These are phyloP conservation scores for Actinernus sp. DNA, from an alignment of 92 coral and sea anemone genomes.

Conservation along the genomic window DNA sequence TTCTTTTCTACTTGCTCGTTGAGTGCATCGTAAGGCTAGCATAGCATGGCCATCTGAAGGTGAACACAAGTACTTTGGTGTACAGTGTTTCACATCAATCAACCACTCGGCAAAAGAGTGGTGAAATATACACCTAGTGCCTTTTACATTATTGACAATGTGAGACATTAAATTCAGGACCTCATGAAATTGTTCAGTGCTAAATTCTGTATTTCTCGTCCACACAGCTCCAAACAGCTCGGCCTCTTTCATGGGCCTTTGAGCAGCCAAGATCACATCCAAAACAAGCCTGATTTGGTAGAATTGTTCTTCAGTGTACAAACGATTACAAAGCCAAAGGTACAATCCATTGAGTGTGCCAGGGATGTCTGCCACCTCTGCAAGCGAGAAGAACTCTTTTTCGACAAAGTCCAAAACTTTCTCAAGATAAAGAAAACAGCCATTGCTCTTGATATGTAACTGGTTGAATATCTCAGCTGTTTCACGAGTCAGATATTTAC, in stretches of 20 bases:
- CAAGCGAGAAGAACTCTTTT: slow-evolving; percentile 81
- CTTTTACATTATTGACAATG: slow-evolving; percentile 58
- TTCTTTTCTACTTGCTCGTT: slow-evolving; percentile 78
- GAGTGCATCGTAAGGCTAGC: slow-evolving; percentile 91
- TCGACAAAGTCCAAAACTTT: slow-evolving; percentile 88
- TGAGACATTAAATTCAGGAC: slow-evolving; percentile 72
- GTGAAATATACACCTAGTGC: slow-evolving; percentile 85
- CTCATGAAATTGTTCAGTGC: slow-evolving; percentile 60
- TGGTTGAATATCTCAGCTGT: slow-evolving; percentile 97
- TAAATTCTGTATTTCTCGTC: slow-evolving; percentile 72
- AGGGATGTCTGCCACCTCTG: slow-evolving; percentile 90
- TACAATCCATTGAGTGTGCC: slow-evolving; percentile 97
- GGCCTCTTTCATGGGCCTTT: slow-evolving; percentile 75
- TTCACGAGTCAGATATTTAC: slow-evolving; percentile 87
- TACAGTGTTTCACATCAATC: slow-evolving; percentile 94
- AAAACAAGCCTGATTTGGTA: slow-evolving; percentile 76
- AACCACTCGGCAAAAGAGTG: slow-evolving; percentile 98
- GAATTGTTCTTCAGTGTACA: slow-evolving; percentile 87
- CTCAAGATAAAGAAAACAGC: slow-evolving; percentile 97
- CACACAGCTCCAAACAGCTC: slow-evolving; percentile 88
- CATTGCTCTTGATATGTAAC: slow-evolving; percentile 97
- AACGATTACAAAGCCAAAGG: slow-evolving; percentile 93
- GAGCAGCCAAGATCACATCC: slow-evolving; percentile 91
- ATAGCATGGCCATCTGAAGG: slow-evolving; percentile 98
- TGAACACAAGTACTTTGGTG: slow-evolving; percentile 86